Evolutionary conservation across 2,113 vertebrate genomes (phyloP), one percentile per base, ranked within the genome.

Genomic region (Pteronura brasiliensis): DNA sequence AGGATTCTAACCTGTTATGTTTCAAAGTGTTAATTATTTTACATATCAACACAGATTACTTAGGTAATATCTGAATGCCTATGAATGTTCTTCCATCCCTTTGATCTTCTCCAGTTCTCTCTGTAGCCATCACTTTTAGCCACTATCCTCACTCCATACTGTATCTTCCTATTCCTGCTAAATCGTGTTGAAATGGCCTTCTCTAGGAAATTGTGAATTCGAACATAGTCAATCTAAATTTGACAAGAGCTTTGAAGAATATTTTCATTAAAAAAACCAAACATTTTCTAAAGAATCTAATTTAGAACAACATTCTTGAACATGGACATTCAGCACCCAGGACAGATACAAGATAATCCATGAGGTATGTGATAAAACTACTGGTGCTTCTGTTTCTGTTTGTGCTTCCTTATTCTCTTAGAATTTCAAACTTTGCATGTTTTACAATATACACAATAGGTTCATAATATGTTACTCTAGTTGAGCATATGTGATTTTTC

Each of bases 1-100:
- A 63, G 17, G 65, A 31, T 44, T 86, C n/a, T 55, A 69, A 44
- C 7, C 36, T 79, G 18, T 67, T 82, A 92, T 18, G 6, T 83
- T 92, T 42, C 10, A 77, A 90, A 96, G 17, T 88, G 21, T 88
- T 88, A 81, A 61, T 80, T 81, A 71, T 88, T 87, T 95, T 69
- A 25, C 31, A 29, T 21, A n/a, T 67, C 61, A 81, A 61, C 34
- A 83, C 6, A 27, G 63, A 80, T 49, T 59, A 79, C 20, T 80
- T n/a, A 44, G 71, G 25, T 65, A 52, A 23, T 17, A 49, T 95
- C 21, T 69, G 49, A 72, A 55, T 39, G 42, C 44, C 36, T 39
- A 25, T 13, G 57, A 83, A 47, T 52, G 49, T 77, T n/a, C n/a
- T 69, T 83, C 59, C 57, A 44, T 69, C 57, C 69, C 67, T 49